These are phyloP conservation scores for Oreochromis spilurus DNA, from an alignment of 2,113 vertebrate genomes.

Conservation along the genomic window DNA sequence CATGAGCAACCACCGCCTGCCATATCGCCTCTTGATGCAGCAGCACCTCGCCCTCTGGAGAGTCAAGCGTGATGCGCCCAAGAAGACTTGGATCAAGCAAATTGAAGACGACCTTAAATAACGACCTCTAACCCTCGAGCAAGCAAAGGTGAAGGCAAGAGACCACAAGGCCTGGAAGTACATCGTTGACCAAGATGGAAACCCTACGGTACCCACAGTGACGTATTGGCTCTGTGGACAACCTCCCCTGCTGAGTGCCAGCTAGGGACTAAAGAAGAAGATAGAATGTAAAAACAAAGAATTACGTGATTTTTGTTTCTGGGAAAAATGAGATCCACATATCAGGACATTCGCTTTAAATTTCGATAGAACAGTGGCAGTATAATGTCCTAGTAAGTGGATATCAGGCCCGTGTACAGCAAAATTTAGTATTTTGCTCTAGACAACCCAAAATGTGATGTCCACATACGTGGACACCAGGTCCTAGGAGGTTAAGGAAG, in stretches of 20 bases:
- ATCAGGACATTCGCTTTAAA: not conserved
- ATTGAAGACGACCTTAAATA: not conserved
- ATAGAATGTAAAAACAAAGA: not conserved
- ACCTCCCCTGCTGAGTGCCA: not conserved
- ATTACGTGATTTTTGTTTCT: not conserved
- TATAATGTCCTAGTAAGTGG: fast-evolving
- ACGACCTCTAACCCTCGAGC: not conserved
- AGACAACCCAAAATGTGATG: not conserved
- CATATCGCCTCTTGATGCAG: not conserved
- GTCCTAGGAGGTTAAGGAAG: not conserved
- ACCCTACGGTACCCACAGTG: fast-evolving
- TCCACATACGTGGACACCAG: fast-evolving
- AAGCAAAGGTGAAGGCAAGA: not conserved
- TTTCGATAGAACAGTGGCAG: not conserved
- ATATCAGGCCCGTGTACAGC: fast-evolving
- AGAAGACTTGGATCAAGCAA: not conserved
- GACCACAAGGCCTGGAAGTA: not conserved
- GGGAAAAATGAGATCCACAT: not conserved
- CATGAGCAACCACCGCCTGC: not conserved
- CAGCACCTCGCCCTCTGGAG: not conserved
- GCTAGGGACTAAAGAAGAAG: not conserved
- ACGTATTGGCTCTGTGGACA: not conserved
- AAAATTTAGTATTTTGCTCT: not conserved
- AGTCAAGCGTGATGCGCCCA: not conserved
- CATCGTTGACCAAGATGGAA: no score